Percentiles rank a stretch among this genome's conserved stretches.
These are phyloP conservation scores for Norana najaformis DNA, from an alignment of 2,888 invertebrate genomes.

Conservation along the genomic window DNA sequence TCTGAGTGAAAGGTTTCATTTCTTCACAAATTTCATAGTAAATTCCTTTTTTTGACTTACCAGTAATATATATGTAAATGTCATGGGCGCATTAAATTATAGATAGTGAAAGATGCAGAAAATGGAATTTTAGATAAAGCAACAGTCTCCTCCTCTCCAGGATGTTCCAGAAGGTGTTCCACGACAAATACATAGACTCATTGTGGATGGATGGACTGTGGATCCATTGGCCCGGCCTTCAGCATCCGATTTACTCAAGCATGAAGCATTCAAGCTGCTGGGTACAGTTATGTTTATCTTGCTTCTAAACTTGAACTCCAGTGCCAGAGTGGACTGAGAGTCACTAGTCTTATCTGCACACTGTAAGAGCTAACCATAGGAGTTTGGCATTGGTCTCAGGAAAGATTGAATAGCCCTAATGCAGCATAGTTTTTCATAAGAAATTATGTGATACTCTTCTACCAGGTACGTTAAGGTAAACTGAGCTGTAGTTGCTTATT, in stretches of 20 bases:
- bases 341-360: neutral
- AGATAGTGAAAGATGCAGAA: neutral
- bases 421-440: neutral
- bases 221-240: slow-evolving; percentile 21
- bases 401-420: neutral
- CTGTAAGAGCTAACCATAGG: neutral
- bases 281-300: neutral
- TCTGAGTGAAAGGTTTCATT: no score
- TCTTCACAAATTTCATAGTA: no score
- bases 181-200: slow-evolving; percentile 47
- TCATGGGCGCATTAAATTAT: no score
- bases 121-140: slow-evolving; percentile 49
- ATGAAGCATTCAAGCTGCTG: slow-evolving; percentile 27
- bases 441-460: neutral
- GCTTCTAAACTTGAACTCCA: neutral
- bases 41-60: no score
- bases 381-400: neutral
- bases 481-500: neutral
- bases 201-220: slow-evolving; percentile 29
- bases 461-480: neutral
- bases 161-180: slow-evolving; percentile 52
- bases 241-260: slow-evolving; percentile 26
- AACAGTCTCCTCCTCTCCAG: slow-evolving; percentile 52
- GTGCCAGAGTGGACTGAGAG: neutral
- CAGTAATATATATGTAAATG: no score